Conservation (phyloP, 2,797 vertebrate genomes). For the Lacerta viridis region DNA sequence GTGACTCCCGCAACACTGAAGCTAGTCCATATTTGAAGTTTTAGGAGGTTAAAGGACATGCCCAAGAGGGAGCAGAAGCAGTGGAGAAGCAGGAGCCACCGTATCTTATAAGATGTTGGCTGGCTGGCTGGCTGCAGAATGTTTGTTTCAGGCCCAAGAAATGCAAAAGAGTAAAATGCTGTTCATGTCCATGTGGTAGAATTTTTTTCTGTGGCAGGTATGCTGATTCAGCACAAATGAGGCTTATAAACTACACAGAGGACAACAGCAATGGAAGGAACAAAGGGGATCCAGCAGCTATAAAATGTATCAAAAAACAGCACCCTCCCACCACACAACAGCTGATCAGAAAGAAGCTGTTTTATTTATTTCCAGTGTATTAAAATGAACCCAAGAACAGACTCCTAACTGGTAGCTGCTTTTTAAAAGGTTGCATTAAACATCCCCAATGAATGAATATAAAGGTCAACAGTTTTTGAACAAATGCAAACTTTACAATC, state of each 20-base stretch:
- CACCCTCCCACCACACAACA: not conserved
- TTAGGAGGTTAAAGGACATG: constrained; percentile 7
- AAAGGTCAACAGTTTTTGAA: not conserved
- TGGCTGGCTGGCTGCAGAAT: too few species aligned
- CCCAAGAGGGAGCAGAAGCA: not conserved
- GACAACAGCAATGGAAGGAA: not conserved
- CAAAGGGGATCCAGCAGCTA: not conserved
- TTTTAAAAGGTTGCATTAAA: not conserved
- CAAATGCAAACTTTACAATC: not conserved
- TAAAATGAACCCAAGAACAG: not conserved
- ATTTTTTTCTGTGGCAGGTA: constrained; percentile 9
- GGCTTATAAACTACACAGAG: constrained; percentile 1
- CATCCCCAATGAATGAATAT: not conserved
- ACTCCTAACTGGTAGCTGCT: not conserved
- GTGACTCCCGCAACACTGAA: not conserved
- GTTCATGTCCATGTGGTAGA: not conserved
- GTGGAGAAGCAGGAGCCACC: not conserved
- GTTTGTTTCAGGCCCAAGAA: constrained; percentile 10
- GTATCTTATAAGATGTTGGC: not conserved
- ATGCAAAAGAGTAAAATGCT: not conserved
- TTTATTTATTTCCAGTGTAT: not conserved
- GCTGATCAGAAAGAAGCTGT: not conserved
- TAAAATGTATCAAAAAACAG: not conserved
- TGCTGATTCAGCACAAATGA: constrained; percentile 19
- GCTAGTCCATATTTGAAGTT: constrained; percentile 2